phyloP scores from a whole-genome alignment of 64 coral and sea anemone species.

The Stylophora pistillata region DNA sequence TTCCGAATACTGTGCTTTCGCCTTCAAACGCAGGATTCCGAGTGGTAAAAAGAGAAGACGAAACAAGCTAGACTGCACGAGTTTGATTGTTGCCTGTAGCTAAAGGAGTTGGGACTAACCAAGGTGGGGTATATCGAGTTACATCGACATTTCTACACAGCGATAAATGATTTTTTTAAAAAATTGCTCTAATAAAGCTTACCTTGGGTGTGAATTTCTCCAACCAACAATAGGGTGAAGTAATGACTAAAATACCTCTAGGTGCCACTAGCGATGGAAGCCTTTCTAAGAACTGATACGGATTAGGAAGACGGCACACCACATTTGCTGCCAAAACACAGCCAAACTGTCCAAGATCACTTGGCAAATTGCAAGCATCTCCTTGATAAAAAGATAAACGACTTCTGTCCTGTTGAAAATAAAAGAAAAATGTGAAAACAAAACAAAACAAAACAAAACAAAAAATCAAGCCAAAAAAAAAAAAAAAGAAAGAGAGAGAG shows the following conservation, averaged over 20 bases:
- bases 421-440: neutral
- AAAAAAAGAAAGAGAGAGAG: neutral
- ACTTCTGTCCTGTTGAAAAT: slow-evolving; percentile 50
- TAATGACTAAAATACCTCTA: slow-evolving; percentile 58
- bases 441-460: neutral
- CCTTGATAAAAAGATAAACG: slow-evolving; percentile 37
- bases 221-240: slow-evolving; percentile 51
- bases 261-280: slow-evolving; percentile 59
- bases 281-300: slow-evolving; percentile 54
- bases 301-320: slow-evolving; percentile 60
- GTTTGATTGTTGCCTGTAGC: too few relatives aligned
- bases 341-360: slow-evolving; percentile 68
- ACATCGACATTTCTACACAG: too few relatives aligned
- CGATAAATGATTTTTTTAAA: too few relatives aligned
- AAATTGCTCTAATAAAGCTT: neutral
- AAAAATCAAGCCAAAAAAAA: neutral
- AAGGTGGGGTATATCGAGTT: too few relatives aligned
- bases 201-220: slow-evolving; percentile 71
- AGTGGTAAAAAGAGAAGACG: too few relatives aligned
- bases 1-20: too few relatives aligned
- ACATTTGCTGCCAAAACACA: slow-evolving; percentile 67
- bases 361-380: slow-evolving; percentile 65
- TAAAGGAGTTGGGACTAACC: too few relatives aligned
- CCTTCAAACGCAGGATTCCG: too few relatives aligned
- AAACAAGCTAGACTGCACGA: too few relatives aligned